These are phyloP conservation scores for Lepidocolaptes lacrymiger DNA, from an alignment of 2,797 vertebrate species.

Conservation along the genomic window DNA sequence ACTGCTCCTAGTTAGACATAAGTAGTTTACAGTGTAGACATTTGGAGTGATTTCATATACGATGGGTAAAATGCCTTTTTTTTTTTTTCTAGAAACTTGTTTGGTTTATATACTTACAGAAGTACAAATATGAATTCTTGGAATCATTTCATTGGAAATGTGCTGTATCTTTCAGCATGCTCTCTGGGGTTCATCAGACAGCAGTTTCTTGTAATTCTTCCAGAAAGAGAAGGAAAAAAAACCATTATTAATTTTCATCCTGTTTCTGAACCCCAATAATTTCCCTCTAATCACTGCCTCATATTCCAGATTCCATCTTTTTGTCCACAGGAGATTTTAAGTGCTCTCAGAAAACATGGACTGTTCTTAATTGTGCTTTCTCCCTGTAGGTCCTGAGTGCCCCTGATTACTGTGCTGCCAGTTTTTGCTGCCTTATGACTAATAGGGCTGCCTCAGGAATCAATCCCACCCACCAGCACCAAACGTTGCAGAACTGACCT, in stretches of 20 bases:
- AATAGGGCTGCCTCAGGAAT: neutral
- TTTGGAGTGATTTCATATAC: neutral
- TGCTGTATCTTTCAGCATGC: neutral
- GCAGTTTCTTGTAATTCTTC: neutral
- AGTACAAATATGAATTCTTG: neutral
- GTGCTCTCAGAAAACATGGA: neutral
- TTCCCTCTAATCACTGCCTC: neutral
- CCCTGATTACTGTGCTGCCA: neutral
- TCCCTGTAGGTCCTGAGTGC: neutral
- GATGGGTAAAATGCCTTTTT: neutral
- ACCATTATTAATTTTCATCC: neutral
- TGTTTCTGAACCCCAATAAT: neutral
- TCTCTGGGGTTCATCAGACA: neutral
- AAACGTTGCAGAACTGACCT: neutral
- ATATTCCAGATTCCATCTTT: neutral
- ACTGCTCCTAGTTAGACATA: neutral
- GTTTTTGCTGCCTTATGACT: neutral
- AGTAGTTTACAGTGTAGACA: neutral
- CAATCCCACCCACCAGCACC: neutral
- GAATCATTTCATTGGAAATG: neutral
- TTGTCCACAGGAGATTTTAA: neutral
- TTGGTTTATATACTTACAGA: neutral
- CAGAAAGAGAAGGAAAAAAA: neutral
- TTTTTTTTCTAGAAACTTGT: neutral
- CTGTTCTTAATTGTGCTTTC: neutral